Evolutionary conservation across 2,888 invertebrate genomes (phyloP), one percentile per base, ranked within the genome.

Genomic region (Dendrolimus pini): DNA sequence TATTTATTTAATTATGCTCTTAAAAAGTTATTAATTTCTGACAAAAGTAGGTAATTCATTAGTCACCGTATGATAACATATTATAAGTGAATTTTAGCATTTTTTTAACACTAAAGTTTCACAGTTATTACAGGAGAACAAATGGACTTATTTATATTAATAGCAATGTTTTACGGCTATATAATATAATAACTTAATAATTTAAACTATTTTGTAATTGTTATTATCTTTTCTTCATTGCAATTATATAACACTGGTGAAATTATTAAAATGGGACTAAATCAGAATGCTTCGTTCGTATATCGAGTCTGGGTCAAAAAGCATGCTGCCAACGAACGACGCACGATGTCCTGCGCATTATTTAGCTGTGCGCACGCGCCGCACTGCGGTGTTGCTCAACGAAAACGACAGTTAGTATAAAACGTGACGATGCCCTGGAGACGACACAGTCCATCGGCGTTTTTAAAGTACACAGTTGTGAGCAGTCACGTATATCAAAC

Each of bases 271-370:
- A 79, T 78, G 85, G 77, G 82, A 84, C 70, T 62, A 83, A 80
- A 88, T 90, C 89, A 89, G 85, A 85, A 89, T 89, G 86, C 89
- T 71, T 64, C 61, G 67, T 61, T 63, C 79, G 89, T 87, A 72
- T 68, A 66, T 65, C 61, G 65, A 72, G 84, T 83, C 83, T 87
- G 85, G 85, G 87, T 86, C 86, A 83, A 84, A 83, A 84, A 77
- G 74, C 78, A 74, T 74, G 69, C 68, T 74, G 80, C 81, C 80
- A 78, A 64, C 66, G 55, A 68, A 10, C 47, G 47, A 30, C 30
- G 30, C 30, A 30, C 78, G 75, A 78, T 81, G 85, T 86, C 83
- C 85, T 81, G 82, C 77, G 80, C 83, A 84, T 85, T 82, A 80
- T 63, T 77, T 71, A 77, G 67, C 68, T 61, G 59, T 67, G 60